Conservation (phyloP, 2,888 invertebrate species). For the Trachelus tabidus region DNA sequence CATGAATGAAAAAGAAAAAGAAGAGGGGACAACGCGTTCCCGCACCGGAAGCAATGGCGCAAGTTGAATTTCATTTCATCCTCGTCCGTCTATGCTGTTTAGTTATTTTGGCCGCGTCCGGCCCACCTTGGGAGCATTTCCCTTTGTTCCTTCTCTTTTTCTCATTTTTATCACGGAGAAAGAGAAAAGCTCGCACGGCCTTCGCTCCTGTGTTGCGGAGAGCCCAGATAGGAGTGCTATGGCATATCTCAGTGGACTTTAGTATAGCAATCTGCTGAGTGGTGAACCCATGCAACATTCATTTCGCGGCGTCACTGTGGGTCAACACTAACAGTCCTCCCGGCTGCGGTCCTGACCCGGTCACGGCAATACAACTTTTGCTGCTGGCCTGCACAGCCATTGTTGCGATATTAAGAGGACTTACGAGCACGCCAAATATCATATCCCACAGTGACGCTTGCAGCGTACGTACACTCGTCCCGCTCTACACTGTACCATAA, state of each 20-base stretch:
- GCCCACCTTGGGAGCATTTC: neutral
- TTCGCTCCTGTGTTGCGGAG: neutral
- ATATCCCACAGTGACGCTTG: neutral
- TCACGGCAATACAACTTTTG: conserved; percentile 7
- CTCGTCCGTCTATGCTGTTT: conserved; percentile 26
- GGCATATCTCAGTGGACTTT: conserved; percentile 44
- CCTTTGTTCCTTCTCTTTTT: neutral
- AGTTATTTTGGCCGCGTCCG: conserved; percentile 24
- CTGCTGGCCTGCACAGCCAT: neutral
- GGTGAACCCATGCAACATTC: conserved; percentile 52
- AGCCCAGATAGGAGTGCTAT: neutral
- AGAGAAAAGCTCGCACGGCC: neutral
- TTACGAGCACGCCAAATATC: neutral
- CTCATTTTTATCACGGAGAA: neutral
- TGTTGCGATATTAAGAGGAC: conserved; percentile 19
- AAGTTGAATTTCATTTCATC: conserved; percentile 15
- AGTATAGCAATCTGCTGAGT: conserved; percentile 56
- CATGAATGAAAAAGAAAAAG: neutral
- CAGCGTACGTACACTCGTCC: neutral
- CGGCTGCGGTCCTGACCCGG: conserved; percentile 16
- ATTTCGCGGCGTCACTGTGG: conserved; percentile 31
- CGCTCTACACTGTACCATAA: neutral
- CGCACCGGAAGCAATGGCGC: neutral
- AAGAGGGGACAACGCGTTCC: neutral
- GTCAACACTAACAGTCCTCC: conserved; percentile 3